Percentiles rank a stretch among this genome's conserved stretches.
These are phyloP conservation scores for Gortyna flavago DNA, from an alignment of 2,888 invertebrate genomes.

Conservation along the genomic window DNA sequence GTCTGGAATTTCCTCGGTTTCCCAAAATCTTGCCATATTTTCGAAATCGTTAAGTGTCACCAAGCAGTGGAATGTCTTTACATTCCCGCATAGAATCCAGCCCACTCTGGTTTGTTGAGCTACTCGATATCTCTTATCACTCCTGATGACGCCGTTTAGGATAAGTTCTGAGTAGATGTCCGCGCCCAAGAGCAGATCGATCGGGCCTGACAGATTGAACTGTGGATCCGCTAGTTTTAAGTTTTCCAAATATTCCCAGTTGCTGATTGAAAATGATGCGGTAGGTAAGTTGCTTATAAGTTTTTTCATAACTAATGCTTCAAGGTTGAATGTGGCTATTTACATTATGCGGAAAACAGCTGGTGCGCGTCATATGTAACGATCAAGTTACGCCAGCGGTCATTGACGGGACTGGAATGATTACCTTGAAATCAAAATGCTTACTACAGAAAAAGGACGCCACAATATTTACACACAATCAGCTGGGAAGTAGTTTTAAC, in stretches of 20 bases:
- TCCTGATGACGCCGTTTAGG: conserved; percentile 16
- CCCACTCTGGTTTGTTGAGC: conserved; percentile 20
- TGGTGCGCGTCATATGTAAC: no score
- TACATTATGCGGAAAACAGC: no score
- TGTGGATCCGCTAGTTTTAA: conserved; percentile 34
- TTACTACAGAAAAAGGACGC: no score
- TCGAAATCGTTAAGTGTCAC: conserved; percentile 3
- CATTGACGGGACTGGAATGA: no score
- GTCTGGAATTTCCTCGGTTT: conserved; percentile 8
- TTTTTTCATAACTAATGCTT: conserved; percentile 11
- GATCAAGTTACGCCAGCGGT: no score
- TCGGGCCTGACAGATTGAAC: conserved; percentile 18
- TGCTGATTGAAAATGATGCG: neutral
- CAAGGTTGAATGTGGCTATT: neutral
- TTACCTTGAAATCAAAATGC: no score
- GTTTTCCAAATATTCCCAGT: conserved; percentile 29
- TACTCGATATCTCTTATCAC: conserved; percentile 11
- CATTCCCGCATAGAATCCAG: conserved; percentile 8
- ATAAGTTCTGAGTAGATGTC: conserved; percentile 9
- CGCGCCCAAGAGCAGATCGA: conserved; percentile 8
- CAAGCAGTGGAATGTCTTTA: neutral
- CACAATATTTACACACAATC: no score
- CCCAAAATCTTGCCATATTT: conserved; percentile 9
- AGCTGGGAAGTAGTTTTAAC: no score
- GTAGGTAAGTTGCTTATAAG: conserved; percentile 15